Evolutionary conservation across 1,140 invertebrate genomes (phyloP), one percentile per base, ranked within the genome.

Genomic region (Palaemon carinicauda): DNA sequence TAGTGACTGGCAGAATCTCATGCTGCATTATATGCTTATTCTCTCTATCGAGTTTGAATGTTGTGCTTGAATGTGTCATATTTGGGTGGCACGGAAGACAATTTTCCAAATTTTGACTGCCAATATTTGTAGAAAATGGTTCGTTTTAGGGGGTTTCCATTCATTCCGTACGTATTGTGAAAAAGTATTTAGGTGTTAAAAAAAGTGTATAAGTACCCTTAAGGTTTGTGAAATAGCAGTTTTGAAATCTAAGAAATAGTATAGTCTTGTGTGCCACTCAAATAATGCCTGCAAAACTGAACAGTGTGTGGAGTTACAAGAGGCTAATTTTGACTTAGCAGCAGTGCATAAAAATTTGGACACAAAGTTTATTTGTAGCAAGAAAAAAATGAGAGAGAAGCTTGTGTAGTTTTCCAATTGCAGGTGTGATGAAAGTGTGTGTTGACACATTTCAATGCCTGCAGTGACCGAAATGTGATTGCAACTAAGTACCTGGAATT

Each of bases 1-100:
- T n/a, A 83, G 82, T 83, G 82, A 77, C 77, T 80, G 78, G 84
- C 84, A 80, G 75, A 79, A 80, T 86, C 77, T 80, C 84, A 53
- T 52, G 84, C 53, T 60, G 54, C 78, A 80, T 56, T 31, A 29
- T 86, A 60, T 54, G 84, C 84, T 86, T 86, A 78, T 56, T 86
- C 80, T 69, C 52, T 78, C 52, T 78, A 71, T 69, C 80, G 84
- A 77, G 77, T 69, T 73, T 79, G 84, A 80, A 85, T 79, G 60
- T 71, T 73, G 69, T 74, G 52, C 77, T 69, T 78, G 74, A 77
- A 73, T 86, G 29, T 80, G 29, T 80, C 56, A 71, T 69, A 80
- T 86, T 60, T 86, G 80, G 75, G 27, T 73, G 33, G 69, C 33
- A 21, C 33, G 12, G 80, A n/a, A n/a, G n/a, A n/a, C n/a, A n/a